phyloP scores from a whole-genome alignment of 2,797 vertebrate genomes.

The Mionectes olivaceus region DNA sequence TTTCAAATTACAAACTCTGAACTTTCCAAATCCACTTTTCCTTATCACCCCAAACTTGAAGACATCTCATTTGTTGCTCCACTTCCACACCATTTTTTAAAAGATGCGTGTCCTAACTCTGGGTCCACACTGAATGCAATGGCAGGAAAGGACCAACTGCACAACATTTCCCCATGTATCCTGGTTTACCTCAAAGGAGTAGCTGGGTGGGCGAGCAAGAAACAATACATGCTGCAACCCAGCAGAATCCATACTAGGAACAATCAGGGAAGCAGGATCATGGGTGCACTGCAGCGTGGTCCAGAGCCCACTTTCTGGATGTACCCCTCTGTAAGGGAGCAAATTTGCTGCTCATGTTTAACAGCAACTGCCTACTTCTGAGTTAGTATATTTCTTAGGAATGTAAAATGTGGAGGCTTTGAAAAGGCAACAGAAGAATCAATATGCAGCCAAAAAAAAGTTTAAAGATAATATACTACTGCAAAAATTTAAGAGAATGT shows the following conservation, averaged over 20 bases:
- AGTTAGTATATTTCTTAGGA: not conserved
- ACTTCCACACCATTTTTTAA: not conserved
- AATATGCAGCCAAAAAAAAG: not conserved
- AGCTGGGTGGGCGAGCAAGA: not conserved
- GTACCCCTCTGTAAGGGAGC: not conserved
- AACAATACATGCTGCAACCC: not conserved
- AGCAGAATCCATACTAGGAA: not conserved
- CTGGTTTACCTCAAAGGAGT: not conserved
- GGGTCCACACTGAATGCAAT: not conserved
- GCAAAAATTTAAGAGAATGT: not conserved
- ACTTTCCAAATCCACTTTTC: not conserved
- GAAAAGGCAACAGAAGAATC: not conserved
- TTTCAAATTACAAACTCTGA: not conserved
- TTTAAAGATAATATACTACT: not conserved
- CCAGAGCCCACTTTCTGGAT: not conserved
- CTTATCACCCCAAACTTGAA: rapidly evolving
- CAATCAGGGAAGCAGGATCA: not conserved
- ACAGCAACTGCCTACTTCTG: not conserved
- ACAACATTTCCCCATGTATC: rapidly evolving
- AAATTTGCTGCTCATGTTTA: not conserved
- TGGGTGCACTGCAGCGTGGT: not conserved
- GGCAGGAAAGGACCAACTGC: not conserved
- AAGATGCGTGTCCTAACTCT: not conserved
- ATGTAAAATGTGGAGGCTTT: not conserved
- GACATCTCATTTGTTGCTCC: not conserved